phyloP scores from a whole-genome alignment of 2,113 vertebrate genomes.

The Microcebus ravelobensis region DNA sequence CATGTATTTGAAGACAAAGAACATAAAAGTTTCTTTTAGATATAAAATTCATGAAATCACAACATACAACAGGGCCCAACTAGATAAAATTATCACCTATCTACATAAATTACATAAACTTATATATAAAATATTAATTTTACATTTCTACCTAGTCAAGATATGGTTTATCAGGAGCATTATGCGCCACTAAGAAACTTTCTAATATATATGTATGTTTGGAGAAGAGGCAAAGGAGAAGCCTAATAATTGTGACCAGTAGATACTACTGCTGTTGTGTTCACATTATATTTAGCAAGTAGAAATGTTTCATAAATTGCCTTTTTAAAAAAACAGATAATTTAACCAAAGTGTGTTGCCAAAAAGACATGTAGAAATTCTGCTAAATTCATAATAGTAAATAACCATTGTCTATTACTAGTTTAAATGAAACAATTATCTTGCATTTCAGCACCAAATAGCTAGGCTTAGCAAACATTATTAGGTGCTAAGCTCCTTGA shows the following conservation, averaged over 20 bases:
- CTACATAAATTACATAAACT: not conserved
- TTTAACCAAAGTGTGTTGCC: not conserved
- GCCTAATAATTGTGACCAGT: not conserved
- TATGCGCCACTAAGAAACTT: not conserved
- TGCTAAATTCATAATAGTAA: not conserved
- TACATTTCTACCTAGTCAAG: slow-evolving; percentile 11
- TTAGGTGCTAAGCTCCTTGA: not conserved
- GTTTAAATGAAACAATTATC: not conserved
- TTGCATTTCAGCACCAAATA: not conserved
- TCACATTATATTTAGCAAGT: not conserved
- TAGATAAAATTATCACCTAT: not conserved
- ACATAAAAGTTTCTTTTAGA: not conserved
- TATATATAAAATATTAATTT: not conserved
- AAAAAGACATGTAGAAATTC: slow-evolving; percentile 23
- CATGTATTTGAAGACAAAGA: slow-evolving; percentile 1
- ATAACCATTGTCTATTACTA: not conserved
- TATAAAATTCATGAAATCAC: slow-evolving; percentile 13
- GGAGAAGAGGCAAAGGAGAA: not conserved
- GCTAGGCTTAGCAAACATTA: not conserved
- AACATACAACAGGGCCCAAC: not conserved
- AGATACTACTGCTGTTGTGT: not conserved
- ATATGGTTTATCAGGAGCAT: not conserved
- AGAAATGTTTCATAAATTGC: not conserved
- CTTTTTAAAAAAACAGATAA: not conserved
- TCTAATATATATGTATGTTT: not conserved